Conservation (phyloP, 2,113 vertebrate genomes). For the Plotosus lineatus region DNA sequence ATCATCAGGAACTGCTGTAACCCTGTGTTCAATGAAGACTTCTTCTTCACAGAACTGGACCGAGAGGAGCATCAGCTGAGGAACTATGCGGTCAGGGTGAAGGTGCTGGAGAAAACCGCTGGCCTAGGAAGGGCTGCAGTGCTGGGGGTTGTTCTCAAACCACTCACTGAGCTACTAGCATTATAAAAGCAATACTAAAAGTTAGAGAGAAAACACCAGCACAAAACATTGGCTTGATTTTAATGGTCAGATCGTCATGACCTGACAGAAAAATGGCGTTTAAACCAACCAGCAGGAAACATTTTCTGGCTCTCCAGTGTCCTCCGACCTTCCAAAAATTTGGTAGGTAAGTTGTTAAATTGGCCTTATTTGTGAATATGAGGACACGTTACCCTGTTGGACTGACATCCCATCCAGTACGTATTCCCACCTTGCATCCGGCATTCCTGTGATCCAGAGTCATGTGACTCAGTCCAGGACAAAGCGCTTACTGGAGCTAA, state of each 20-base stretch:
- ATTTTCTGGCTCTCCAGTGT: background rate
- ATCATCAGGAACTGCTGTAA: slow-evolving; percentile 66
- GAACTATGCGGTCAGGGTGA: slow-evolving; percentile 64
- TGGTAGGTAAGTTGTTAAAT: background rate
- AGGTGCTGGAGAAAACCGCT: slow-evolving; percentile 67
- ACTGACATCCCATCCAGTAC: background rate
- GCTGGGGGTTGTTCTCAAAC: slow-evolving; percentile 63
- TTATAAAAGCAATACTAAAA: slow-evolving; percentile 33
- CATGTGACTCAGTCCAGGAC: background rate
- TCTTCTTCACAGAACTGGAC: slow-evolving; percentile 71
- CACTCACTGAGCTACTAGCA: slow-evolving; percentile 63
- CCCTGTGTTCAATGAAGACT: slow-evolving; percentile 75
- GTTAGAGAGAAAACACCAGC: background rate
- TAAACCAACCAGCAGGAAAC: background rate
- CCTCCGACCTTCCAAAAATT: background rate
- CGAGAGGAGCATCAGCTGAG: slow-evolving; percentile 59
- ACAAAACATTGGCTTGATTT: background rate
- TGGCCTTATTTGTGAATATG: background rate
- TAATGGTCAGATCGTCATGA: background rate
- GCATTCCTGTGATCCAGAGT: background rate
- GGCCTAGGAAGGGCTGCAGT: slow-evolving; percentile 60
- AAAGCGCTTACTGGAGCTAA: background rate
- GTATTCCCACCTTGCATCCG: background rate
- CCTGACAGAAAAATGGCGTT: background rate
- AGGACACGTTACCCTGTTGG: too few relatives aligned